Evolutionary conservation across 2,888 invertebrate genomes (phyloP).

Genomic region (Phymatocera aterrima): DNA sequence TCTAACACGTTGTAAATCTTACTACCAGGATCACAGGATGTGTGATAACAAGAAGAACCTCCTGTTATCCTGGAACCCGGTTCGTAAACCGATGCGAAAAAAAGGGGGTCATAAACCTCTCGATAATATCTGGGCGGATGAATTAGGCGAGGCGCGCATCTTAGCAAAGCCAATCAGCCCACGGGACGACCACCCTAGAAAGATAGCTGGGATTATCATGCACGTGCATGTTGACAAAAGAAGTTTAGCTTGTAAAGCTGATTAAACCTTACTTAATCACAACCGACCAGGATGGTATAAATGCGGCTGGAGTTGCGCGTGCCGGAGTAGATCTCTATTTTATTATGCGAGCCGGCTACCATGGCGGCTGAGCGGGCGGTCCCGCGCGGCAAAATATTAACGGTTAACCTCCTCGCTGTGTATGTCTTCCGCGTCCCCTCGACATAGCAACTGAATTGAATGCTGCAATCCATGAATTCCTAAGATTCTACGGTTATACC

Average conservation of each 20-base stretch:
- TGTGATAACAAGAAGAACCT: not conserved
- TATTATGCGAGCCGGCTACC: constrained; percentile 57
- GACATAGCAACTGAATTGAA: constrained; percentile 72
- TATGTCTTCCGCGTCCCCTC: constrained; percentile 56
- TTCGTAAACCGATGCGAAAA: constrained; percentile 30
- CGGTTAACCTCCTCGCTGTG: constrained; percentile 47
- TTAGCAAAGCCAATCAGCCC: constrained; percentile 39
- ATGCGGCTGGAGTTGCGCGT: constrained; percentile 35
- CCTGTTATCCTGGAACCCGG: constrained; percentile 23
- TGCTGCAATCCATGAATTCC: constrained; percentile 70
- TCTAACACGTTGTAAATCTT: constrained; percentile 67
- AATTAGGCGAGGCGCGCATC: constrained; percentile 33
- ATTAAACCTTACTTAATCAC: constrained; percentile 74
- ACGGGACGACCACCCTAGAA: constrained; percentile 51
- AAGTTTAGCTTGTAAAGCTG: constrained; percentile 74
- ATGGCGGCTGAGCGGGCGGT: constrained; percentile 65
- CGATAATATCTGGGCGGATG: not conserved
- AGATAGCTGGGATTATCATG: constrained; percentile 72
- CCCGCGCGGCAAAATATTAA: constrained; percentile 68
- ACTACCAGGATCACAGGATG: constrained; percentile 59
- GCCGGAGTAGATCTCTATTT: not conserved
- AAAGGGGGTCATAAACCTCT: constrained; percentile 45
- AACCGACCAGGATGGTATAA: constrained; percentile 65
- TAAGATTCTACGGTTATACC: constrained; percentile 65
- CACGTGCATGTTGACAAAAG: constrained; percentile 72